Conservation (phyloP, 2,888 invertebrate genomes). For the Pachycephus smyrnensis region DNA sequence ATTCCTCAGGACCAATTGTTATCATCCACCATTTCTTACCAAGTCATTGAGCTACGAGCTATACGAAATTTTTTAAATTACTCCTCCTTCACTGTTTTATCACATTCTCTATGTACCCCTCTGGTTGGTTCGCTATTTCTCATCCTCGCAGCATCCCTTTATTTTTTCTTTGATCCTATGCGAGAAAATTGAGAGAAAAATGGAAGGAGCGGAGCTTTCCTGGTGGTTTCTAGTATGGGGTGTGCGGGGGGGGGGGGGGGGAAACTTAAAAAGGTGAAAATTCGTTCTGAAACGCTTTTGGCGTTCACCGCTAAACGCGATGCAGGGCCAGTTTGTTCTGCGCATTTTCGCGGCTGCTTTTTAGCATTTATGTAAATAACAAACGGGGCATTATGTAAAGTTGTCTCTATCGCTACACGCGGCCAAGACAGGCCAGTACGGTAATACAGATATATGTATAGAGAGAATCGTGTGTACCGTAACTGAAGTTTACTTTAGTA, state of each 20-base stretch:
- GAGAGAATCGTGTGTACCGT: background rate
- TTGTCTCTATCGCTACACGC: constrained; percentile 22
- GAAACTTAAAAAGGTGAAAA: background rate
- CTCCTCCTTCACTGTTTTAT: no score
- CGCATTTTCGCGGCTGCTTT: constrained; percentile 29
- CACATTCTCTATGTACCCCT: no score
- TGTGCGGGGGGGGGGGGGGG: no score
- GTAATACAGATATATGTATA: constrained; percentile 24
- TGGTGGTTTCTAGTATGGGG: background rate
- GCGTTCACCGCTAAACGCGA: background rate
- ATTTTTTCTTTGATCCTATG: background rate
- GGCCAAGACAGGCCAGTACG: constrained; percentile 18
- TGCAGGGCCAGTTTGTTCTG: constrained; percentile 29
- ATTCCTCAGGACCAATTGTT: background rate
- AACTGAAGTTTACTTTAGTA: background rate
- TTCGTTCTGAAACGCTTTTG: background rate
- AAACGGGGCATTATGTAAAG: constrained; percentile 34
- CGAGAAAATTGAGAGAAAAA: background rate
- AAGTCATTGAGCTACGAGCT: no score
- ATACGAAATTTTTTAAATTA: no score
- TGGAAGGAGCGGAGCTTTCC: background rate
- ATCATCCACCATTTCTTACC: background rate
- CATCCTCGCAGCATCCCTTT: background rate
- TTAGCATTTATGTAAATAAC: constrained; percentile 38
- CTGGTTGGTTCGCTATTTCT: background rate